Conservation (phyloP, 2,113 vertebrate genomes). For the Aramus guarauna region DNA sequence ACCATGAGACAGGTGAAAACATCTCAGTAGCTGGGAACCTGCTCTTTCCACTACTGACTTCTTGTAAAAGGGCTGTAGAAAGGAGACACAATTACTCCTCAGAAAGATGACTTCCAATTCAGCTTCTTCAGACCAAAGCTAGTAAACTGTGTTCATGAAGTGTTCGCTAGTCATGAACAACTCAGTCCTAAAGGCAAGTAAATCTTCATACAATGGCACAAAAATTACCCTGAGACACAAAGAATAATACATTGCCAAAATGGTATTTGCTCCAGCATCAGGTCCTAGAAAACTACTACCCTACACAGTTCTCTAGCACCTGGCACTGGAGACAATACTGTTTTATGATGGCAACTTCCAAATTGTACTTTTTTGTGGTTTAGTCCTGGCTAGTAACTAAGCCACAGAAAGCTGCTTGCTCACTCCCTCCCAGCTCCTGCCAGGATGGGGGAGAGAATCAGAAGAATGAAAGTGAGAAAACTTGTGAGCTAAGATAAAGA, state of each 20-base stretch:
- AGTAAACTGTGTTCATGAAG: neutral
- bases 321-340: neutral
- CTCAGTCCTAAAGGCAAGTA: neutral
- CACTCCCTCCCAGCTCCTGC: no score
- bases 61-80: neutral
- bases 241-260: neutral
- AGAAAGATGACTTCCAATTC: neutral
- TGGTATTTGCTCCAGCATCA: neutral
- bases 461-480: no score
- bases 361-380: neutral
- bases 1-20: neutral
- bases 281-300: neutral
- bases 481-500: no score
- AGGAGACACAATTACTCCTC: neutral
- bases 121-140: neutral
- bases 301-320: neutral
- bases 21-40: neutral
- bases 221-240: neutral
- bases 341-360: neutral
- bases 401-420: no score
- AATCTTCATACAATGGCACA: neutral
- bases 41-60: neutral
- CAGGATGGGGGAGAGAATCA: no score
- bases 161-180: neutral
- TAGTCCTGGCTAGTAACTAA: no score